Evolutionary conservation across 2,888 invertebrate genomes (phyloP), one percentile per base, ranked within the genome.

Genomic region (Limnephilus auricula): DNA sequence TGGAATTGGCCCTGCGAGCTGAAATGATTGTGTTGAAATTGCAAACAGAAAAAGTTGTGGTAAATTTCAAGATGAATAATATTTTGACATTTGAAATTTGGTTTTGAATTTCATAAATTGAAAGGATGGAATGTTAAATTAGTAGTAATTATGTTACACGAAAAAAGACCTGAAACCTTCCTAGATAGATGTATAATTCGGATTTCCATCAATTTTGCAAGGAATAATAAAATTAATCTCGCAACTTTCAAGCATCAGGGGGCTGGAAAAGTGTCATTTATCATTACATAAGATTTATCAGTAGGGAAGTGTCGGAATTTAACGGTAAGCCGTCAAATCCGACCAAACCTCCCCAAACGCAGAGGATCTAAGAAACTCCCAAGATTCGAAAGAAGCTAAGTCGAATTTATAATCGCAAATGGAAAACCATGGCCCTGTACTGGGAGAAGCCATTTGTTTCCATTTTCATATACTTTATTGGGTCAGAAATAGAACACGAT

Each of bases 181-280:
- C 80, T 15, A 82, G 31, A 31, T 18, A 25, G 32, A 82, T 32
- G 32, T 32, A 82, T 82, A 34, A 18, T 82, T 82, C 25, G 80
- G n/a, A 65, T 65, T 37, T 18, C 31, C 83, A 83, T 83, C 25
- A 37, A 85, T 85, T 85, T 37, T 85, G 2, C 25, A 85, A 50
- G 85, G n/a, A 85, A 85, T 85, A 85, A 40, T 85, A 85, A 40
- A 85, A 85, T 85, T 65, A 78, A 78, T 87, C 87, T 78, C 87
- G 32, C 10, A 30, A 87, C 87, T 87, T 78, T 65, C 0, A 65
- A 0, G 65, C n/a, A 78, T 65, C 78, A 18, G 78, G 32, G 32
- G 32, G 50, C 18, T 32, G 65, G 78, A 87, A 65, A 87, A 34
- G 87, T 34, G 87, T 87, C 78, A n/a, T 87, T 87, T 78, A 78